phyloP scores from a whole-genome alignment of 2,113 vertebrate genomes.

The Recurvirostra avosetta region DNA sequence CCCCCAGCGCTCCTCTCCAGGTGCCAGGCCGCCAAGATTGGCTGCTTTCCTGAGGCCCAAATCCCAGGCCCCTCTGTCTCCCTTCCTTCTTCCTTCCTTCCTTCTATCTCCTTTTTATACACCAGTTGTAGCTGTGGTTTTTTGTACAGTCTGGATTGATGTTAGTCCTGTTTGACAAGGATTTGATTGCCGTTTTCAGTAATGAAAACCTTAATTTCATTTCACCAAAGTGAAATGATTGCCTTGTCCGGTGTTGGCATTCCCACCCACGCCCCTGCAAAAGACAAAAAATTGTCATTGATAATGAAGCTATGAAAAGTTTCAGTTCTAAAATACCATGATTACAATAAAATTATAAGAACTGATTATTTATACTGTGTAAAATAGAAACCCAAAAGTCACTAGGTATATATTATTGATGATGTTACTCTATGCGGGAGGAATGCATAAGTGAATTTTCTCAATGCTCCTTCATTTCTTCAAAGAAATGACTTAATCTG shows the following conservation, averaged over 20 bases:
- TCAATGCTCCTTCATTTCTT: neutral
- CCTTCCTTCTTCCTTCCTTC: neutral
- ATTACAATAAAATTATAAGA: neutral
- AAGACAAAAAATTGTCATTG: neutral
- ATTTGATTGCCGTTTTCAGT: neutral
- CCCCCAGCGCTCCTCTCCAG: neutral
- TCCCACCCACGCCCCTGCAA: accelerated
- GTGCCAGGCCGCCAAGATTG: neutral
- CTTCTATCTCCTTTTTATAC: neutral
- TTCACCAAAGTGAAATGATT: neutral
- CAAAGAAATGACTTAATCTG: neutral
- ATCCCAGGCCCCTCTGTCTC: neutral
- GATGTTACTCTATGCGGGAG: neutral
- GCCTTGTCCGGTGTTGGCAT: neutral
- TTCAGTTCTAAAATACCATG: neutral
- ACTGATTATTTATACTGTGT: neutral
- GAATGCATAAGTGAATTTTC: neutral
- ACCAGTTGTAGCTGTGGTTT: neutral
- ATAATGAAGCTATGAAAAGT: neutral
- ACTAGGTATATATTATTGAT: neutral
- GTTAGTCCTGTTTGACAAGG: neutral
- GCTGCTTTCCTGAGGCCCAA: accelerated
- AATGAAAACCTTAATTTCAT: neutral
- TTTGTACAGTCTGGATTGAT: neutral
- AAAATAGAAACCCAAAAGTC: neutral